Evolutionary conservation across 2,888 invertebrate genomes (phyloP).

Genomic region (Acanthosepion lycidas): DNA sequence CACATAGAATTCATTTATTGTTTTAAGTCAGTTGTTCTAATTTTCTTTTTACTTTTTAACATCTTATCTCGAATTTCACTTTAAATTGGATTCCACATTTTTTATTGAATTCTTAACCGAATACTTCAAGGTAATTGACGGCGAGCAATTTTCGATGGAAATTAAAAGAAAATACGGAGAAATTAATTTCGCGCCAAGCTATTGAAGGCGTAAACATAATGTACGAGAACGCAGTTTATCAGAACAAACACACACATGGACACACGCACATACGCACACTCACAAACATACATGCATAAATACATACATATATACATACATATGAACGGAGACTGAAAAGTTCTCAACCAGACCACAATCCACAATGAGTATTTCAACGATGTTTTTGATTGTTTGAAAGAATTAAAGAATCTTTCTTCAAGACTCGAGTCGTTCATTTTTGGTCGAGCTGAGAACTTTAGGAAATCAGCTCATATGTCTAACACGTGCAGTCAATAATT

Average conservation of each 20-base stretch:
- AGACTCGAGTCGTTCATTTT: no score
- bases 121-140: neutral
- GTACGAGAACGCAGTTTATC: neutral
- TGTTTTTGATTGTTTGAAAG: no score
- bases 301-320: neutral
- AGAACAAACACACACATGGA: neutral
- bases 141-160: neutral
- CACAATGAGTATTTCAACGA: no score
- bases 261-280: neutral
- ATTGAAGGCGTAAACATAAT: neutral
- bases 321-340: no score
- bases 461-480: no score
- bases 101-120: constrained; percentile 18
- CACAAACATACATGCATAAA: neutral
- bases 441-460: no score
- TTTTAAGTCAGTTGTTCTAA: neutral
- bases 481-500: no score
- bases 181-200: neutral
- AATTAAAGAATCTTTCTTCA: no score
- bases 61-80: neutral
- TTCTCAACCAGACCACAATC: no score
- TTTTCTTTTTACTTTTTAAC: neutral
- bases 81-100: constrained; percentile 1
- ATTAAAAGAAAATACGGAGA: neutral
- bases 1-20: neutral